Evolutionary conservation across 2,797 vertebrate genomes (phyloP), one percentile per base, ranked within the genome.

Genomic region (Ciconia nigra): DNA sequence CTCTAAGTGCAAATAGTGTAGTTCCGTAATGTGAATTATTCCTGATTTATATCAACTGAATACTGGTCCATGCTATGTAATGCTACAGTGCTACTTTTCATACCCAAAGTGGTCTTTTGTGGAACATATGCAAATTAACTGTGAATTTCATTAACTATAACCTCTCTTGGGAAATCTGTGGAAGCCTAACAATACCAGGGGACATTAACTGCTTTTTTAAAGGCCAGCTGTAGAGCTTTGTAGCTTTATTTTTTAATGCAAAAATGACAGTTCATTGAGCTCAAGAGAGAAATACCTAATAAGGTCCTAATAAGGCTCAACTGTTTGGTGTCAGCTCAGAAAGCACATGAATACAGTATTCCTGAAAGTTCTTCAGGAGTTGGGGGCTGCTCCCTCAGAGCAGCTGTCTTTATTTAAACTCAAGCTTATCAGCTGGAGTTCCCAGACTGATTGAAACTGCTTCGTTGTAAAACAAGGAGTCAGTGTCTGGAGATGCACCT

Each of bases 291-390:
- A 95, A 73, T 39, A 18, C 19, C 24, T 59, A 26, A 65, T 15
- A 62, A 63, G 13, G 7, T 39, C 24, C n/a, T 81, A 69, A 46
- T 71, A 79, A 61, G 46, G 47, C 33, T 61, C 29, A 66, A 18
- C 3, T 49, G 13, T 57, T 92, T 59, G 35, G 16, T 59, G 33
- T 51, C 61, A 71, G 16, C 49, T 82, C 54, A 58, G 49, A 63
- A 61, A 82, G 18, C 5, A 10, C 0, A 0, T 28, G 37, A 82
- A 33, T 47, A 22, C 10, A 18, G 15, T 31, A 24, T 20, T 51
- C 41, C 58, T 49, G 31, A 55, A 84, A 44, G 9, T 37, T 84
- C 46, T 69, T 85, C 51, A 55, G 54, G 25, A 84, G 21, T 2
- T 37, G 20, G 19, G 20, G 19, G 1, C 61, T 2, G 18, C 20